phyloP scores from a whole-genome alignment of 1,140 invertebrate genomes.

The Sarcophaga bullata region DNA sequence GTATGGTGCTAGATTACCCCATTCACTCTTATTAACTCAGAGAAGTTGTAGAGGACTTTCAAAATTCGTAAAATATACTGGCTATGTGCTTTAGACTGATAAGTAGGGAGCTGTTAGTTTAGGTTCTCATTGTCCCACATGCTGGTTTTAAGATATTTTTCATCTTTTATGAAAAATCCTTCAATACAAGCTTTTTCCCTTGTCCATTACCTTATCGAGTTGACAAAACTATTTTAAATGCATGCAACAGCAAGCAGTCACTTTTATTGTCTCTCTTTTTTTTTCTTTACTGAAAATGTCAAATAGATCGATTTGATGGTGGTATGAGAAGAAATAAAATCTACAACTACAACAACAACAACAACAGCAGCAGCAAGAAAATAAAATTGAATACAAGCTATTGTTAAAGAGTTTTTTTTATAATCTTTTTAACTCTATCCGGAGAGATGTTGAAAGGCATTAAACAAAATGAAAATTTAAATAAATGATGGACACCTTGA shows the following conservation, averaged over 20 bases:
- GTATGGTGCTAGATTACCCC: too few relatives aligned
- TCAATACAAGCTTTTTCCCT: not conserved
- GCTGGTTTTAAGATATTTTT: not conserved
- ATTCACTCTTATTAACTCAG: too few relatives aligned
- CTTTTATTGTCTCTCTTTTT: not conserved
- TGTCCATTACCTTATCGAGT: not conserved
- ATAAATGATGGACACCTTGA: slow-evolving; percentile 41
- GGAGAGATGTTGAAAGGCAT: not conserved
- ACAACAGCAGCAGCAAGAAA: not conserved
- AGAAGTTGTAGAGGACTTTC: too few relatives aligned
- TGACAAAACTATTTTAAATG: slow-evolving; percentile 40
- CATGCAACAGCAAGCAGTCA: not conserved
- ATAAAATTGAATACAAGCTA: slow-evolving; percentile 19
- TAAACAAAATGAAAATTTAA: slow-evolving; percentile 34
- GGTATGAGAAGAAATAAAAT: not conserved
- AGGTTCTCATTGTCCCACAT: too few relatives aligned
- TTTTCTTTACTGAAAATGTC: slow-evolving; percentile 33
- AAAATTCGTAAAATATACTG: too few relatives aligned
- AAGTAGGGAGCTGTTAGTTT: too few relatives aligned
- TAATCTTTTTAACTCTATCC: not conserved
- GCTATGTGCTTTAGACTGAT: too few relatives aligned
- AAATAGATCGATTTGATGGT: slow-evolving; percentile 32
- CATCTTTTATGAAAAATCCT: not conserved
- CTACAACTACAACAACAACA: not conserved
- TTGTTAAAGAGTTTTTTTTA: slow-evolving; percentile 8